phyloP scores from a whole-genome alignment of 2,113 vertebrate species.

The Stegastes partitus region DNA sequence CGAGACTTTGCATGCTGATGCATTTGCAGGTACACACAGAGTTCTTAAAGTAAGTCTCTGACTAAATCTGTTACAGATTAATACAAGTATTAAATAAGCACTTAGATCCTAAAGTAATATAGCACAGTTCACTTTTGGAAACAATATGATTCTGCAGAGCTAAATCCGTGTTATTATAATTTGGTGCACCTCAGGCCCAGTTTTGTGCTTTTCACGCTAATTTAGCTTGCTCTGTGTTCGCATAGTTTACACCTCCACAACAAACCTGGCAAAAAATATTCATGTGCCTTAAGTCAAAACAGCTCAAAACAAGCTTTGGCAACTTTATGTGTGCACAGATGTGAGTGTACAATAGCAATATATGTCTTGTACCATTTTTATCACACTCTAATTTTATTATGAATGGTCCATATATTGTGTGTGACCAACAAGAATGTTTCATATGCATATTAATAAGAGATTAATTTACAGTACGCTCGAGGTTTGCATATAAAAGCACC shows the following conservation, averaged over 20 bases:
- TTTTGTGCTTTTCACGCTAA: conserved; percentile 63
- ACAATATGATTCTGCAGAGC: conserved; percentile 20
- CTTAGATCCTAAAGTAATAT: conserved; percentile 20
- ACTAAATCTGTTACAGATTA: conserved; percentile 9
- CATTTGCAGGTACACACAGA: background rate
- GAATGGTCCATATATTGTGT: background rate
- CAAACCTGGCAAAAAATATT: conserved; percentile 45
- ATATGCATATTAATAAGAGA: background rate
- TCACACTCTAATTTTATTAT: background rate
- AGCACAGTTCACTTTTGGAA: conserved; percentile 27
- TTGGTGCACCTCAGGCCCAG: conserved; percentile 34
- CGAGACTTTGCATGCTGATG: conserved; percentile 3
- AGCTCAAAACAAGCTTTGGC: conserved; percentile 36
- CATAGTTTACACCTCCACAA: conserved; percentile 51
- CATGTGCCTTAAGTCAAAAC: conserved; percentile 51
- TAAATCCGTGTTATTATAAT: conserved; percentile 61
- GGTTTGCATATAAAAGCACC: background rate
- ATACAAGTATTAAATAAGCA: conserved; percentile 15
- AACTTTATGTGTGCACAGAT: conserved; percentile 4
- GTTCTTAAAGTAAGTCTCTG: background rate
- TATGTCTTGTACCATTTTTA: background rate
- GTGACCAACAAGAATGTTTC: background rate
- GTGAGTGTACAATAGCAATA: background rate
- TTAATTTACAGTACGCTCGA: background rate
- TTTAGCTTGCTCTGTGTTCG: conserved; percentile 60